phyloP scores from a whole-genome alignment of 2,113 vertebrate species.

The Gila orcuttii region DNA sequence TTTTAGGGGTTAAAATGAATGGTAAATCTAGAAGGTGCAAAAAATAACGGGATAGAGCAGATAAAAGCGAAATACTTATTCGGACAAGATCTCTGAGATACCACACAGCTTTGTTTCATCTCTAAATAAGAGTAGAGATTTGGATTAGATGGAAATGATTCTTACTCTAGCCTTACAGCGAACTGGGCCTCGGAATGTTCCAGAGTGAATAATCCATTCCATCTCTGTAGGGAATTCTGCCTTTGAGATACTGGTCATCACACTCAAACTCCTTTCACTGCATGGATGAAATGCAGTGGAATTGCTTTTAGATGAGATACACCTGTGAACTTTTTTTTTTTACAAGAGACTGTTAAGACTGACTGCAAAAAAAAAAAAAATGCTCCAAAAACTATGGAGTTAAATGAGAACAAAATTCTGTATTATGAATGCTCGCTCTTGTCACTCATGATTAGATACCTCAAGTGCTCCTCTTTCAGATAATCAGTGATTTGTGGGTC shows the following conservation, averaged over 20 bases:
- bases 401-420: neutral
- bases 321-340: neutral
- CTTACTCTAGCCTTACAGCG: neutral
- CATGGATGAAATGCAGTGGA: neutral
- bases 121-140: neutral
- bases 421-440: neutral
- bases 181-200: conserved; percentile 3
- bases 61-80: neutral
- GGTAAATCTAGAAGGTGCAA: neutral
- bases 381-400: neutral
- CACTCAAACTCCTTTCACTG: neutral
- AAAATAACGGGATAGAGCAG: neutral
- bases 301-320: conserved; percentile 5
- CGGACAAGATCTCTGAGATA: neutral
- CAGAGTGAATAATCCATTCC: conserved; percentile 14
- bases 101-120: neutral
- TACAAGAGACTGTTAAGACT: neutral
- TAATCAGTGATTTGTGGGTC: neutral
- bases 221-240: conserved; percentile 20
- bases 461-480: neutral
- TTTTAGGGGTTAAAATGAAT: neutral
- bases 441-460: neutral
- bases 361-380: neutral
- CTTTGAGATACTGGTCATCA: neutral
- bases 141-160: conserved; percentile 1